Percentiles rank a stretch among this genome's conserved stretches.
Evolutionary conservation across 2,888 invertebrate species (phyloP).

Genomic region (Drosophila recens): DNA sequence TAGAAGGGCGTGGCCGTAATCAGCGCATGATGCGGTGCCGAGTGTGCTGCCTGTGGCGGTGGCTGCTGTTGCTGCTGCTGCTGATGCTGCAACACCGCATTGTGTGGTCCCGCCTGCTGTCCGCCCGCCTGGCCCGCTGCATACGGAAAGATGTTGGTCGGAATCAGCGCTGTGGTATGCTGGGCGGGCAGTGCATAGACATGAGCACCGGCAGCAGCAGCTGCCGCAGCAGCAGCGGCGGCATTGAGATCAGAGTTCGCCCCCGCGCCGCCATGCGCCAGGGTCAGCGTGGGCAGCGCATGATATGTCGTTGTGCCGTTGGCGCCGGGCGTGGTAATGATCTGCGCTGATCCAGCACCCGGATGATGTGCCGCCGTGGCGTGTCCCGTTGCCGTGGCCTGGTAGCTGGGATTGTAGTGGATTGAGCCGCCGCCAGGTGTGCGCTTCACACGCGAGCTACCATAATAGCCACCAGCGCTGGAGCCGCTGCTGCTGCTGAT

Average conservation of each 20-base stretch:
- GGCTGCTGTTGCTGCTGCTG: slow-evolving; percentile 52
- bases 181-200: slow-evolving; percentile 84
- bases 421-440: slow-evolving; percentile 74
- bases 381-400: slow-evolving; percentile 46
- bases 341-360: slow-evolving; percentile 60
- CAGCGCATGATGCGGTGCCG: slow-evolving; percentile 83
- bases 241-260: slow-evolving; percentile 77
- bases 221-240: slow-evolving; percentile 67
- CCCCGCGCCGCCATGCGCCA: slow-evolving; percentile 75
- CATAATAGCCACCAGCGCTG: slow-evolving; percentile 62
- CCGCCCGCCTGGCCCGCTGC: slow-evolving; percentile 70
- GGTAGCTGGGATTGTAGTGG: slow-evolving; percentile 72
- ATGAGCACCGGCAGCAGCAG: slow-evolving; percentile 74
- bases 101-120: slow-evolving; percentile 59
- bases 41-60: slow-evolving; percentile 55
- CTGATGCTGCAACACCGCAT: slow-evolving; percentile 55
- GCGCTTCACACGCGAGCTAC: slow-evolving; percentile 81
- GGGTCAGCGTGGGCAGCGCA: slow-evolving; percentile 80
- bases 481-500: slow-evolving; percentile 39
- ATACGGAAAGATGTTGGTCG: slow-evolving; percentile 85
- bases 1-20: slow-evolving; percentile 82
- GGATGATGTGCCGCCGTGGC: slow-evolving; percentile 56
- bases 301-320: slow-evolving; percentile 82
- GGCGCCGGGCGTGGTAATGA: slow-evolving; percentile 64
- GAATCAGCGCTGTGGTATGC: slow-evolving; percentile 83